Percentiles rank a stretch among this genome's conserved stretches.
Conservation (phyloP, 2,113 vertebrate genomes). For the Patagioenas fasciata region DNA sequence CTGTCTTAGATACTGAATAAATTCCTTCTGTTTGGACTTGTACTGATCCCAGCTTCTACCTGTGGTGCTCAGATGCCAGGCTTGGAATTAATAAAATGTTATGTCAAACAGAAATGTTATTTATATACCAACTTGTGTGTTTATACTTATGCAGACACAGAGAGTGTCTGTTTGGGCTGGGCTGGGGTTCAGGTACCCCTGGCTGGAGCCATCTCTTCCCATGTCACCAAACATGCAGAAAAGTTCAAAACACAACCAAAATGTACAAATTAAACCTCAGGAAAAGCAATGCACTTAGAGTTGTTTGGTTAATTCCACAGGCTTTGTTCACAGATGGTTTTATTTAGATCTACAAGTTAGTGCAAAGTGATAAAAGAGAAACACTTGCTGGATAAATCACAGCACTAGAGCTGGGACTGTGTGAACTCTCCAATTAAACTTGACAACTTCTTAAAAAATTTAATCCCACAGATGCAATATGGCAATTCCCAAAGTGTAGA, state of each 20-base stretch:
- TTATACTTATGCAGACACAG: background rate
- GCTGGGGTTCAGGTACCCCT: background rate
- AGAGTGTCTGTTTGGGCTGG: background rate
- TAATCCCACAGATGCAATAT: conserved; percentile 36
- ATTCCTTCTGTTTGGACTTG: background rate
- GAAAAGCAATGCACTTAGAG: background rate
- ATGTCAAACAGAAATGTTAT: background rate
- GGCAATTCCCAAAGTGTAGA: conserved; percentile 41
- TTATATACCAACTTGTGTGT: background rate
- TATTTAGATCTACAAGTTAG: conserved; percentile 57
- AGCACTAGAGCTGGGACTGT: conserved; percentile 60
- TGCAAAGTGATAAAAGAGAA: conserved; percentile 51
- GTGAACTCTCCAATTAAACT: conserved; percentile 70
- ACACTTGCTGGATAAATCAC: conserved; percentile 57
- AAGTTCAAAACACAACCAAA: background rate
- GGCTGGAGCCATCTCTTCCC: fast-evolving
- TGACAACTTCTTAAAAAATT: conserved; percentile 61
- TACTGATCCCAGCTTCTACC: background rate
- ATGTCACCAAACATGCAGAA: fast-evolving
- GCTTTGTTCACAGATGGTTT: conserved; percentile 70
- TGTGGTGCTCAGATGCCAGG: background rate
- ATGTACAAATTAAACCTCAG: background rate
- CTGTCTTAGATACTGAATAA: background rate
- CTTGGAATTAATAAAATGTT: background rate
- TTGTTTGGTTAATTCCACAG: conserved; percentile 5